These are phyloP conservation scores for Lerema accius DNA, from an alignment of 1,140 invertebrate genomes.

Conservation along the genomic window DNA sequence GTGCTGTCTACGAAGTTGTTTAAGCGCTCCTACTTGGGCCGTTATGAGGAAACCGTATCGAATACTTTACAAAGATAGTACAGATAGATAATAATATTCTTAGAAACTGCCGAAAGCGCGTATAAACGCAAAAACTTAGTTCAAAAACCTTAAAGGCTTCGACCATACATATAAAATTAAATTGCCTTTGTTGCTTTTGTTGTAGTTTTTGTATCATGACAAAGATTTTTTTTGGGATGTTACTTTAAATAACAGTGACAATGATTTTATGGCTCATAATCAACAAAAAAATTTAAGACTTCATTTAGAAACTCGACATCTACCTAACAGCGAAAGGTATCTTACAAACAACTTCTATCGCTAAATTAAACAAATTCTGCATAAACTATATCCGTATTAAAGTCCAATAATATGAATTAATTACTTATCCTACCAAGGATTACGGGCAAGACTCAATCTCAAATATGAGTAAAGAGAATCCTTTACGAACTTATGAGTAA, in stretches of 20 bases:
- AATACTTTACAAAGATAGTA: slow-evolving; percentile 3
- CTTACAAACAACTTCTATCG: too few relatives aligned
- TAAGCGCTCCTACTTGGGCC: slow-evolving; percentile 1
- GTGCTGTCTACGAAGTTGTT: slow-evolving; percentile 20
- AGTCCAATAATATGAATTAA: too few relatives aligned
- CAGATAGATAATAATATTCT: background rate
- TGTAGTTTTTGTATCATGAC: background rate
- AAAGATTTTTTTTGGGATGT: background rate
- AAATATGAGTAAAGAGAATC: too few relatives aligned
- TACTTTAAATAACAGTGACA: background rate
- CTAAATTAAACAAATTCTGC: too few relatives aligned
- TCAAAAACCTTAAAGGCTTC: background rate
- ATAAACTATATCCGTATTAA: too few relatives aligned
- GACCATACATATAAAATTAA: background rate
- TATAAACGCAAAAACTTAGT: background rate
- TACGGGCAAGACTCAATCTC: too few relatives aligned
- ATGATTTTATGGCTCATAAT: background rate
- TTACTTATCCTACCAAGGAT: too few relatives aligned
- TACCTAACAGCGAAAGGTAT: too few relatives aligned
- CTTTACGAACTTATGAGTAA: too few relatives aligned
- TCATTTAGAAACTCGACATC: background rate
- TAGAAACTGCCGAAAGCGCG: background rate
- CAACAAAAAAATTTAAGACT: background rate
- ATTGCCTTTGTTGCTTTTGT: background rate
- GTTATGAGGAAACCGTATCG: slow-evolving; percentile 7